Base-by-base conservation (phyloP, 1,140 invertebrate genomes). In the Caerostris darwini region DNA sequence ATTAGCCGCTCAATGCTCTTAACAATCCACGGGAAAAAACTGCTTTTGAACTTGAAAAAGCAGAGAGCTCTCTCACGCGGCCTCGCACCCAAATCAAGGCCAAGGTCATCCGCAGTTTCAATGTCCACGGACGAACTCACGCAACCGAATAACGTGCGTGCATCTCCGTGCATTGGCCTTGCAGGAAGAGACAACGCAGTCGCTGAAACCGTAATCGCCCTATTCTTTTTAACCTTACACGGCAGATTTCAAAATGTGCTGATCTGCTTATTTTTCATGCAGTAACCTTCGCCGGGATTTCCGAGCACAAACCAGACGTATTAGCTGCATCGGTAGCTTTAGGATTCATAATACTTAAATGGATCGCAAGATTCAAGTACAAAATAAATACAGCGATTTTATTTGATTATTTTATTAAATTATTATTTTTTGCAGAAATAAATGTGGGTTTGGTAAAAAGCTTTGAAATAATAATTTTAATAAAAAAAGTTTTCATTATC, bases 21-120 rank as follows among this genome's bases (percentile, higher is more conserved):
- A 34, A 34, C 34, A 34, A 34, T 34, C 34, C 34, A 34, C 34
- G 34, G 34, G 34, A 34, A 34, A 34, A 34, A 34, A 34, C 34
- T 50, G 82, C n/a, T 83, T 57, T 58, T 83, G 56, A 83, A 83
- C 82, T 58, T 83, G 71, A 81, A 67, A 67, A 14, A 17, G 5
- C 5, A 3, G n/a, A 17, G 1, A 12, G 50, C 34, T 19, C 3
- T 53, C 81, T 56, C 56, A 19, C 56, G 17, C 54, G 53, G 82
- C 82, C 56, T 6, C 54, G 3, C 12, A 0, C 82, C 3, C 19
- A 82, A 83, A 83, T 83, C 82, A 83, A 83, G 82, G 82, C 54
- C 56, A 83, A 83, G 56, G 82, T 6, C 82, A 8, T 7, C 19
- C 71, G 17, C 3, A 54, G 17, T 83, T 83, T 58, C 82, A 83